phyloP scores from a whole-genome alignment of 2,888 invertebrate genomes.

The Nephrocerus scutellatus region DNA sequence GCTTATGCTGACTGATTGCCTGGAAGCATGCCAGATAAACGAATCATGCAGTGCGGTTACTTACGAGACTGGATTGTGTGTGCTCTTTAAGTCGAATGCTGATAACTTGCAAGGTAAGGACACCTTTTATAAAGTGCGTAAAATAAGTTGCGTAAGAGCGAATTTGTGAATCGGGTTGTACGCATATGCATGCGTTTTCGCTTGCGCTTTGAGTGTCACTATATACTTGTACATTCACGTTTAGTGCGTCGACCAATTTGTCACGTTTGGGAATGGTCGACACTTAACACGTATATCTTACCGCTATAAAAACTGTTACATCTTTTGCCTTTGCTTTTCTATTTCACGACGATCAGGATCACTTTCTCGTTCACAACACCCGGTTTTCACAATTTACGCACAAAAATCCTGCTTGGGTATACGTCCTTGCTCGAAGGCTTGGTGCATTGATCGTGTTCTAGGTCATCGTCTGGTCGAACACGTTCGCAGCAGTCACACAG shows the following conservation, averaged over 20 bases:
- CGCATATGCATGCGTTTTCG: too few relatives aligned
- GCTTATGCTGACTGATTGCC: conserved; percentile 87
- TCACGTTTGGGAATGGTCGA: too few relatives aligned
- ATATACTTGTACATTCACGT: too few relatives aligned
- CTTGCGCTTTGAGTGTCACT: too few relatives aligned
- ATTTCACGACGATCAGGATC: conserved; percentile 58
- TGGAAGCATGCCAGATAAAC: conserved; percentile 87
- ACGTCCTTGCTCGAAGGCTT: conserved; percentile 82
- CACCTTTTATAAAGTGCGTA: too few relatives aligned
- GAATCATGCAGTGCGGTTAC: conserved; percentile 88
- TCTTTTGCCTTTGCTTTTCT: too few relatives aligned
- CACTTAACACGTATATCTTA: too few relatives aligned
- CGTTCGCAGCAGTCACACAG: conserved; percentile 68
- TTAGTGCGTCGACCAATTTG: too few relatives aligned
- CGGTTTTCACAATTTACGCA: conserved; percentile 93
- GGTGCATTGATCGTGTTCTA: conserved; percentile 91
- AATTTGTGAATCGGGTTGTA: too few relatives aligned
- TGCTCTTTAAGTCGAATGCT: conserved; percentile 84
- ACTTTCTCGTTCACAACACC: conserved; percentile 86
- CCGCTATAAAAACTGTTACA: too few relatives aligned
- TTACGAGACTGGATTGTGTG: conserved; percentile 92
- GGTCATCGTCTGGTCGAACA: conserved; percentile 77
- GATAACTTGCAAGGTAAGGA: conserved; percentile 83
- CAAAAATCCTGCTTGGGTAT: conserved; percentile 89
- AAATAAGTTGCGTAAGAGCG: too few relatives aligned